Percentiles rank a stretch among this genome's conserved stretches.
Evolutionary conservation across 1,140 invertebrate genomes (phyloP).

Genomic region (Zaprionus kolodkinae): DNA sequence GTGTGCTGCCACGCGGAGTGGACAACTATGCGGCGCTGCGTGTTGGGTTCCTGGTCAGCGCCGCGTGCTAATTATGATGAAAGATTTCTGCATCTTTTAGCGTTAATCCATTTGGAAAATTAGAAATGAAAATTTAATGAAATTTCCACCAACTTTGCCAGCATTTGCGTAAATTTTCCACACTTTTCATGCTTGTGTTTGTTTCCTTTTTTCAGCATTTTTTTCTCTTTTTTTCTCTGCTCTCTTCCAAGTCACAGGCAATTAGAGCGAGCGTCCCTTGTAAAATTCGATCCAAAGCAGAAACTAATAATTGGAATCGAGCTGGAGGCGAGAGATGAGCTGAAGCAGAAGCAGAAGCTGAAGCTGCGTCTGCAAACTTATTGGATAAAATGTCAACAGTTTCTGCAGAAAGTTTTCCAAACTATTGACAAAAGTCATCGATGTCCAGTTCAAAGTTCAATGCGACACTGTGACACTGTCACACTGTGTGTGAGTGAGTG

Average conservation of each 20-base stretch:
- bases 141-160: conserved; percentile 72
- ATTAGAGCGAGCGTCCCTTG: conserved; percentile 23
- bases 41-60: conserved; percentile 49
- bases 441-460: conserved; percentile 31
- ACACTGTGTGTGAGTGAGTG: no score
- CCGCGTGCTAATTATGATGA: conserved; percentile 80
- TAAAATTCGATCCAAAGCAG: conserved; percentile 14
- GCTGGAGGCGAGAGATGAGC: neutral
- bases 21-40: conserved; percentile 61
- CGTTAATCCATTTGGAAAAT: conserved; percentile 82
- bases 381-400: conserved; percentile 23
- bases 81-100: conserved; percentile 82
- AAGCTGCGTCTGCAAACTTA: conserved; percentile 6
- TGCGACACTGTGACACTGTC: neutral
- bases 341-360: neutral
- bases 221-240: neutral
- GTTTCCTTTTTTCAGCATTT: neutral
- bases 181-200: conserved; percentile 40
- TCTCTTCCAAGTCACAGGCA: conserved; percentile 11
- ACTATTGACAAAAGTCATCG: conserved; percentile 32
- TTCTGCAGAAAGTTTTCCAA: conserved; percentile 19
- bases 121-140: conserved; percentile 83
- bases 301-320: conserved; percentile 50
- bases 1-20: conserved; percentile 39
- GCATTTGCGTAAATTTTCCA: conserved; percentile 48